Evolutionary conservation across 2,113 vertebrate genomes (phyloP), one percentile per base, ranked within the genome.

Genomic region (Pardalotus punctatus): DNA sequence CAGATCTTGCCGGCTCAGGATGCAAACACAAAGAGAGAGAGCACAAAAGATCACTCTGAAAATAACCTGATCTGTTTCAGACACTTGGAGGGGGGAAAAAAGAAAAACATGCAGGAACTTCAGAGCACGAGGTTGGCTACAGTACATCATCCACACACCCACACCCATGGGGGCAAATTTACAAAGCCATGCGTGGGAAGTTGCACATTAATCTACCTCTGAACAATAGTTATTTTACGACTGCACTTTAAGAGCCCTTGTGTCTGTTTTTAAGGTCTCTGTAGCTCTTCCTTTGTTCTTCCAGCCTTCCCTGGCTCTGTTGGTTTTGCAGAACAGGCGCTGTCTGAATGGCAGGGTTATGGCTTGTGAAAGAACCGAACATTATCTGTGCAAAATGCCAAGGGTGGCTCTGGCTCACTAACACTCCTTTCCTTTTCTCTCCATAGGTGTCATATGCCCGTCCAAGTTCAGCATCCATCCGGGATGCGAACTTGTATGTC

Each of bases 401-500:
- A 14, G 47, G 25, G 24, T 84, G 66, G 54, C 76, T 80, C 25
- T 11, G 4, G 45, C 35, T 78, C 48, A 29, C 73, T 96, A 89
- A 97, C 8, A 3, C 25, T 6, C 13, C 13, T 88, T 62, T 60
- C 56, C n/a, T 69, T 50, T 67, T 70, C 77, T 96, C 43, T 92
- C 92, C 38, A 0, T 91, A 99, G 99, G 99, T 99, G 97, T 99
- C 99, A 2, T 99, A 99, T 89, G 99, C 99, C 81, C 99, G 99
- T 97, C 99, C 99, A 61, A 99, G 99, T 98, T 99, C 99, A 73
- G 99, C 99, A 97, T 99, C 99, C 36, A 99, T 99, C 97, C 98
- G 99, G 96, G 99, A 99, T 96, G 99, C 99, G 20, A 99, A 99
- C 98, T 98, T 99, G 94, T 99, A 99, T 31, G 99, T 99, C 96